phyloP scores from a whole-genome alignment of 2,113 vertebrate genomes.

The Bubo blakistoni region DNA sequence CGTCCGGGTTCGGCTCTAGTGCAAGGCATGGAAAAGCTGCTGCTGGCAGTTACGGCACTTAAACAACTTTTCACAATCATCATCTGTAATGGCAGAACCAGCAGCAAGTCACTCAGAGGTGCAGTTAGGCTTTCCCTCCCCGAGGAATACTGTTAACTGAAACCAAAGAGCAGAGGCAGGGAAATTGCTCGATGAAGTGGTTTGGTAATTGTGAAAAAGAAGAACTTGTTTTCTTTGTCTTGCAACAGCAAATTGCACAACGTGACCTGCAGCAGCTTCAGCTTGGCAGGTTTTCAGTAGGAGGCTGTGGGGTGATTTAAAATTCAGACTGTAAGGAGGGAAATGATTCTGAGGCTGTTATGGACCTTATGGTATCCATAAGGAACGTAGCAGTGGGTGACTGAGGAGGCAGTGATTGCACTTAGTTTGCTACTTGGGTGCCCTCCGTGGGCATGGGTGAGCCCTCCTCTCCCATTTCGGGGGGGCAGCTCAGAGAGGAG shows the following conservation, averaged over 20 bases:
- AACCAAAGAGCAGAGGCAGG: neutral
- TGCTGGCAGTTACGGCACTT: neutral
- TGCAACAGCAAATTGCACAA: slow-evolving; percentile 48
- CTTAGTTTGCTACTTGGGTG: neutral
- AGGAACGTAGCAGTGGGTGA: neutral
- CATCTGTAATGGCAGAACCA: neutral
- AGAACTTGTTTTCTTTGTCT: slow-evolving; percentile 63
- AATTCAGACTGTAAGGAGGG: neutral
- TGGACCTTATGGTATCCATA: neutral
- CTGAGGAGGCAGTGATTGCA: neutral
- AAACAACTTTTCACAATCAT: neutral
- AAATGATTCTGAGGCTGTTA: neutral
- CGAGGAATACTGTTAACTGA: slow-evolving; percentile 28
- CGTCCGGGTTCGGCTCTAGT: neutral
- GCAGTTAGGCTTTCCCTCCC: neutral
- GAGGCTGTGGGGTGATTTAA: neutral
- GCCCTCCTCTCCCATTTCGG: neutral
- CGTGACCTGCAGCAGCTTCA: neutral
- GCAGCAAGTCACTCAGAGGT: neutral
- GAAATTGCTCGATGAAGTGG: slow-evolving; percentile 48
- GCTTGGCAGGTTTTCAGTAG: neutral
- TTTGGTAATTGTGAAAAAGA: slow-evolving; percentile 57
- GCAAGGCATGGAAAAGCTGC: neutral
- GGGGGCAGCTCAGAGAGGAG: neutral
- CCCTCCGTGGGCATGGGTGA: accelerated